Evolutionary conservation across 2,797 vertebrate genomes (phyloP), one percentile per base, ranked within the genome.

Genomic region (Synaphobranchus kaupii): DNA sequence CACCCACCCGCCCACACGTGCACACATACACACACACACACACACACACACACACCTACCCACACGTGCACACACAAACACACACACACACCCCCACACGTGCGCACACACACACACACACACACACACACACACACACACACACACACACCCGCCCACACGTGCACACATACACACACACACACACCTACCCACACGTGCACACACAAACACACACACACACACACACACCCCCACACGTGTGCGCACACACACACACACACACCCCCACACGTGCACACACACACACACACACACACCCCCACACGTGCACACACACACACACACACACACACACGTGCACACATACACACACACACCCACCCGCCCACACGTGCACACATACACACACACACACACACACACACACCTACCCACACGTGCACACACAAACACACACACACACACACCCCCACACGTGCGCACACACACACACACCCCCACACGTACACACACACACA

Each of bases 401-500:
- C 25, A 20, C 48, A 0, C 58, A 12, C 48, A 88, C 83, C 28
- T 15, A 87, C 50, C 58, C 63, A 78, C 78, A 73, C 17, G 68
- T 5, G 0, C 39, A 39, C n/a, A 28, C 68, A n/a, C 48, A 3
- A 2, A 44, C 4, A 81, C 48, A 50, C 48, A 3, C 48, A 50
- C 48, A 3, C 48, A 50, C 48, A 50, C 68, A 87, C 39, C 44
- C 78, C 82, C 54, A 86, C 7, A n/a, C n/a, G n/a, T n/a, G n/a
- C n/a, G 39, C 82, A 81, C 83, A 54, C 84, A 88, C 80, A 68
- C 8, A 66, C 31, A 0, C 17, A 54, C 60, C 15, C 63, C 25
- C 84, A 52, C 48, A 50, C 48, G 84, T 5, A 58, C 81, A 66
- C 81, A 63, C 83, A 86, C 78, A 78, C 7, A 63, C 44, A 50